phyloP scores from a whole-genome alignment of 1,140 invertebrate species.

The Lethocerus indicus region DNA sequence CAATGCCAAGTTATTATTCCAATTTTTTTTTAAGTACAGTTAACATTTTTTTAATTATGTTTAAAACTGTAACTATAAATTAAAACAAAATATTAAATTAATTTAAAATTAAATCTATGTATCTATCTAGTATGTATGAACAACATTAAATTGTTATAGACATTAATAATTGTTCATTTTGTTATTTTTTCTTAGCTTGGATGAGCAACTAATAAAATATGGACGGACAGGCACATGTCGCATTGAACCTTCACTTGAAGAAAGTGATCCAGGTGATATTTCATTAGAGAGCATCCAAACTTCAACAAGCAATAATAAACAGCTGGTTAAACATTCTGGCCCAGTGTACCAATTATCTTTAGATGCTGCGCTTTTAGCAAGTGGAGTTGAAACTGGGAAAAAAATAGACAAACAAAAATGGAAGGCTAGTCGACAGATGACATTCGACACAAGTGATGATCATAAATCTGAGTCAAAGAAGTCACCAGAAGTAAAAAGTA shows the following conservation, averaged over 20 bases:
- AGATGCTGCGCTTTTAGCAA: constrained; percentile 13
- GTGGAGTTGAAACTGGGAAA: constrained; percentile 1
- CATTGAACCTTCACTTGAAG: constrained; percentile 9
- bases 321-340: too few species aligned
- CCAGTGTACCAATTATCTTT: constrained; percentile 16
- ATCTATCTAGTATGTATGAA: too few species aligned
- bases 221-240: constrained; percentile 18
- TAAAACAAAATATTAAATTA: too few species aligned
- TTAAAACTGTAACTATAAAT: too few species aligned
- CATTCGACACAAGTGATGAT: constrained; percentile 12
- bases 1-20: too few species aligned
- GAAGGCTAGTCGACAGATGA: constrained; percentile 15
- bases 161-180: background rate
- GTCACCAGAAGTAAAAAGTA: constrained; percentile 7
- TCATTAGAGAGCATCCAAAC: constrained; percentile 6
- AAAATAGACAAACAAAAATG: constrained; percentile 10
- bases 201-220: constrained; percentile 29
- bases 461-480: constrained; percentile 6
- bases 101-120: too few species aligned
- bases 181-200: constrained; percentile 29
- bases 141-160: too few species aligned
- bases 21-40: too few species aligned
- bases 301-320: too few species aligned
- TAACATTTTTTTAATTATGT: too few species aligned
- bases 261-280: constrained; percentile 13